Base-by-base conservation (phyloP, 2,113 vertebrate genomes). In the Pao palembangensis region DNA sequence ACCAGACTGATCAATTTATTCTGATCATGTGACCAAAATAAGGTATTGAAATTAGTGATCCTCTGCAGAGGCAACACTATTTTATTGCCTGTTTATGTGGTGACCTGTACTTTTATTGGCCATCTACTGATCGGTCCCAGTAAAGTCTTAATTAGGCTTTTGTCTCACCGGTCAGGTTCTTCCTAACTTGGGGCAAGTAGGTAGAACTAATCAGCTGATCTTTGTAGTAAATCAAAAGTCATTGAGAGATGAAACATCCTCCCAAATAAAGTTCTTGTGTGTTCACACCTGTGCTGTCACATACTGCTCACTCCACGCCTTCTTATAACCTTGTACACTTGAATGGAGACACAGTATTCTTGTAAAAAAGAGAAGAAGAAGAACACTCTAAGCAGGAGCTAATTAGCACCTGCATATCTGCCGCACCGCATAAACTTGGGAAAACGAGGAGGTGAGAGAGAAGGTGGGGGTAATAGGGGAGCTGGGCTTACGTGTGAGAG, bases 401-500 rank as follows among this genome's bases (percentile, higher is more conserved):
- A 75, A 89, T 89, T 85, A 85, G 64, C 76, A 80, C 79, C 82
- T 80, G 69, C 19, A 60, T 73, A 68, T 78, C 67, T 70, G 49
- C 47, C 58, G 5, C 43, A 15, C 72, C 64, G 61, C 55, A 47
- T 61, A 65, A 80, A 51, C 59, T 8, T 57, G 67, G 67, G 62
- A 16, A 54, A 64, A 25, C 20, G 41, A 51, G 63, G n/a, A 43
- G 38, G 48, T 7, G 76, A 61, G 43, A 46, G 17, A 51, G 10
- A 7, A 38, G 61, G 67, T 1, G 58, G 57, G 64, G 47, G 61
- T 23, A 51, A 77, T 54, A 61, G 49, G 55, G 49, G 55, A n/a
- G 73, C 71, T 71, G 74, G 80, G 64, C 54, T 55, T 51, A 69
- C 64, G 81, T 88, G 88, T 73, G 82, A 88, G 81, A 71, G 55